Evolutionary conservation across 2,888 invertebrate species (phyloP).

Genomic region (Amiota minor): DNA sequence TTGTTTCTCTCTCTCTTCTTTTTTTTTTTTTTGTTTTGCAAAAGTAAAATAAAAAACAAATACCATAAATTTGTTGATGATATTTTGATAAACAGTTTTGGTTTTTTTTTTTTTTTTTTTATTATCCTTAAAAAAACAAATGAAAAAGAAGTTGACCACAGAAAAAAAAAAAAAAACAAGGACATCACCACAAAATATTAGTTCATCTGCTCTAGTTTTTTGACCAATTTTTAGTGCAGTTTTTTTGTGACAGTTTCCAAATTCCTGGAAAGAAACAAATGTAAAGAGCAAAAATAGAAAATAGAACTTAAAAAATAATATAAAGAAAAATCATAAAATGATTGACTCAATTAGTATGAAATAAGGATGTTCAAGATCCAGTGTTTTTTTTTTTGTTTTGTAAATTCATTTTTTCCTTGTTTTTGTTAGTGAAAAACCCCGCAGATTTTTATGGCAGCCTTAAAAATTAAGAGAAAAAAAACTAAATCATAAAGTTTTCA

Average conservation of each 20-base stretch:
- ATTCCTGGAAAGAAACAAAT: slow-evolving; percentile 17
- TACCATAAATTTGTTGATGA: not conserved
- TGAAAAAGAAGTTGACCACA: slow-evolving; percentile 20
- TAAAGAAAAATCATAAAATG: slow-evolving; percentile 24
- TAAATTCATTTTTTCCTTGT: not conserved
- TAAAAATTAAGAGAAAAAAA: slow-evolving; percentile 54
- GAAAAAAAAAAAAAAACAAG: slow-evolving; percentile 26
- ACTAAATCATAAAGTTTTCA: not conserved
- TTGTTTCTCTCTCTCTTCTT: too few species aligned
- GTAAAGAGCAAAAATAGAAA: not conserved
- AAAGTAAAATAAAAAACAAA: too few species aligned
- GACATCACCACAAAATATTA: slow-evolving; percentile 48
- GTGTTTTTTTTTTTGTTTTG: slow-evolving; percentile 13
- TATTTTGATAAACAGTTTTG: not conserved
- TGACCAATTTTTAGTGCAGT: slow-evolving; percentile 69
- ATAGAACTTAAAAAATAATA: slow-evolving; percentile 18
- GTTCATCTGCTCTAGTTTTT: slow-evolving; percentile 61
- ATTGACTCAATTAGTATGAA: slow-evolving; percentile 41
- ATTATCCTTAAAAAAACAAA: slow-evolving; percentile 27
- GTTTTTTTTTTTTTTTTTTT: slow-evolving; percentile 2
- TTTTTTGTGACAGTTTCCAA: slow-evolving; percentile 54
- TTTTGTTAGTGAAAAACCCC: slow-evolving; percentile 10
- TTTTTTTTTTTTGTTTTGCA: too few species aligned
- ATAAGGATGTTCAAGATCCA: slow-evolving; percentile 13
- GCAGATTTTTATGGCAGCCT: slow-evolving; percentile 43